Evolutionary conservation across 2,113 vertebrate genomes (phyloP).

Genomic region (Drymodes brunneopygia): DNA sequence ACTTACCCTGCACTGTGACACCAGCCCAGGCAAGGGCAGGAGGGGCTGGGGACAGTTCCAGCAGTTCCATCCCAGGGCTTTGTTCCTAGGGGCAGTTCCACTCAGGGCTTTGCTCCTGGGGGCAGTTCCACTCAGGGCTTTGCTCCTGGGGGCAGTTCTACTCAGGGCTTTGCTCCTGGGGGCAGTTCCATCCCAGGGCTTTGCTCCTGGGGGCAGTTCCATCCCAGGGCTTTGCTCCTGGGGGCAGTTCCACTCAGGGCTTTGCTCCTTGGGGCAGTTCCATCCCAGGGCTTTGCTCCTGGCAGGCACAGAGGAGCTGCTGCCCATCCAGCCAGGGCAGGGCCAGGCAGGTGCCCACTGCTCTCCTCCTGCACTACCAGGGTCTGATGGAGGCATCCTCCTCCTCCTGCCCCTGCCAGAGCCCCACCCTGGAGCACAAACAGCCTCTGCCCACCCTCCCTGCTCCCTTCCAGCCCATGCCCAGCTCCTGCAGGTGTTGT

Average conservation of each 20-base stretch:
- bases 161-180: not conserved
- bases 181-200: too few species aligned
- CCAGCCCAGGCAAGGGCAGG: not conserved
- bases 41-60: not conserved
- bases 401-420: not conserved
- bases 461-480: not conserved
- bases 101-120: not conserved
- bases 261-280: not conserved
- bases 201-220: not conserved
- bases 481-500: constrained; percentile 45
- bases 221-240: not conserved
- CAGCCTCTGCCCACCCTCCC: not conserved
- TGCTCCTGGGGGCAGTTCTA: not conserved
- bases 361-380: not conserved
- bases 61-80: not conserved
- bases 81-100: not conserved
- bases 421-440: not conserved
- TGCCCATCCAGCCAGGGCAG: accelerated
- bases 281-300: not conserved
- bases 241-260: too few species aligned
- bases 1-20: not conserved
- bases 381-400: not conserved
- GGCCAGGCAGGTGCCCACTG: not conserved
- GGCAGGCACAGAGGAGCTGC: not conserved
- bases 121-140: not conserved